Base-by-base conservation (phyloP, 2,888 invertebrate species). In the Athalia circularis region DNA sequence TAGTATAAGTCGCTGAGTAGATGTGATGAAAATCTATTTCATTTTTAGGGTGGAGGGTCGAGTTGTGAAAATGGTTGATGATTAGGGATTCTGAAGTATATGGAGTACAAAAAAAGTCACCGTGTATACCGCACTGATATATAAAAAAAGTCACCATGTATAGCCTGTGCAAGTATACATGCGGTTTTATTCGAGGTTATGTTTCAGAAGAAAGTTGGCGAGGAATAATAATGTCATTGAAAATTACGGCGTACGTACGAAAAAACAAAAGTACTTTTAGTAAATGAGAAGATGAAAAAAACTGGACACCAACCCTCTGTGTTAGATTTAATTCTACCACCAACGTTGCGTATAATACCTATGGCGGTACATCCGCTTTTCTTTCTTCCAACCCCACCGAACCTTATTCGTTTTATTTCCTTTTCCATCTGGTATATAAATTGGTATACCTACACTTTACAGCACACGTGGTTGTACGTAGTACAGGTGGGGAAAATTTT, bases 261-360 rank as follows among this genome's bases (percentile, higher is more conserved):
- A 77, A 67, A 65, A 65, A 77, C 57, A 72, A 72, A 57, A 57
- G 72, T 72, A 72, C 72, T 59, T 72, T 72, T 72, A 59, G 72
- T 72, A 72, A 72, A 72, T 72, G 72, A 72, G 72, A 47, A 72
- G 72, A 72, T 72, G 72, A 72, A 72, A 72, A 2, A 72, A 72
- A 72, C 72, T 57, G 72, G 72, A 72, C 72, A 72, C 72, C 59
- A 59, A 59, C 59, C 72, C 72, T 72, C 57, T 72, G 72, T 29
- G 29, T 72, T 72, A 47, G 72, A 72, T 72, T 72, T 72, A 72
- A 72, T 72, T 72, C 45, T 13, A 72, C 72, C 59, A 45, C 57
- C 72, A 59, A 4, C 59, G 59, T 72, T 59, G 57, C 72, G 72
- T 72, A 59, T 59, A 72, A 47, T 59, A 72, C 59, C 13, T 47